These are phyloP conservation scores for Brachyhypopomus gauderio DNA, from an alignment of 2,113 vertebrate species.

Conservation along the genomic window DNA sequence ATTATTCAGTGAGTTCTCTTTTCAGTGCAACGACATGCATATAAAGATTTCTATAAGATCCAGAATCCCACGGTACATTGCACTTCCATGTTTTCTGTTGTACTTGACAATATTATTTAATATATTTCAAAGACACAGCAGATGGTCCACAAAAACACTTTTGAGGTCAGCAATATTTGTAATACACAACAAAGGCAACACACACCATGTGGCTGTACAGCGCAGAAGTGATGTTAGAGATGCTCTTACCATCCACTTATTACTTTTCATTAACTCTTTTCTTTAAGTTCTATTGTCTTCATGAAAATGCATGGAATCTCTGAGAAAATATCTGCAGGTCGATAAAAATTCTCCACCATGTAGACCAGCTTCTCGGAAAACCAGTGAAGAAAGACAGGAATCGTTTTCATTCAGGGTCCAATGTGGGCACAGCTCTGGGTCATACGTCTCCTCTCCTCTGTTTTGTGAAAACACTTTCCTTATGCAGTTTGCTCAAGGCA, in stretches of 20 bases:
- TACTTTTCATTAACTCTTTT: not conserved
- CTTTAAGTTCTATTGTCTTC: not conserved
- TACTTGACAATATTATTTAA: conserved; percentile 2
- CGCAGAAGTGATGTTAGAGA: not conserved
- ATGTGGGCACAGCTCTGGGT: conserved; percentile 4
- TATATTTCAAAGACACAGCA: conserved; percentile 8
- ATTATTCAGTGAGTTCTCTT: not conserved
- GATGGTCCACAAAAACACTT: not conserved
- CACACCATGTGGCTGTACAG: not conserved
- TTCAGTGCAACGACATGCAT: not conserved
- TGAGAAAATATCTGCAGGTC: not conserved
- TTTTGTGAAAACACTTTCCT: conserved; percentile 25
- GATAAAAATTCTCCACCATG: conserved; percentile 7
- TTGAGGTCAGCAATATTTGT: not conserved
- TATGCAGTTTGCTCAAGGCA: conserved; percentile 22
- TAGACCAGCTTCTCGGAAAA: not conserved
- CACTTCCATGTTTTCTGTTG: conserved; percentile 6
- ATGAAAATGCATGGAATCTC: not conserved
- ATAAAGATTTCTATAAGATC: not conserved
- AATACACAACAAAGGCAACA: not conserved
- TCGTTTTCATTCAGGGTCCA: not conserved
- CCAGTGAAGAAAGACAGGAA: not conserved
- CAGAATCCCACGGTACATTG: not conserved
- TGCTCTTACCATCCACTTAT: not conserved
- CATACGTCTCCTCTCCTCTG: not conserved